Evolutionary conservation across 2,113 vertebrate genomes (phyloP).

Genomic region (Oenanthe melanoleuca): DNA sequence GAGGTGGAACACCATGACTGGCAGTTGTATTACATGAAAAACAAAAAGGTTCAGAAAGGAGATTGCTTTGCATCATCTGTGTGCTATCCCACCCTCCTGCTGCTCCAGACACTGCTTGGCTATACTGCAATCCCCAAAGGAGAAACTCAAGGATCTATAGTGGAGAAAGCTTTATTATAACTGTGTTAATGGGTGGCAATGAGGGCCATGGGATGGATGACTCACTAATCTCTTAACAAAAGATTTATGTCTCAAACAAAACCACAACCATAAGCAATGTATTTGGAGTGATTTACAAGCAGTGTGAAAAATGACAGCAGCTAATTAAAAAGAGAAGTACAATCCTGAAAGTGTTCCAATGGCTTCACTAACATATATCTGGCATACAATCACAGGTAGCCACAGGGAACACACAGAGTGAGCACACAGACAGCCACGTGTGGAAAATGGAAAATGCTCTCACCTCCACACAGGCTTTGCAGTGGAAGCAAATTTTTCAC

Average conservation of each 20-base stretch:
- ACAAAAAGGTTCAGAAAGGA: neutral
- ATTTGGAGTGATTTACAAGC: neutral
- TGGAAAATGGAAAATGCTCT: neutral
- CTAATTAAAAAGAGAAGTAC: neutral
- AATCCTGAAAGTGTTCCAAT: neutral
- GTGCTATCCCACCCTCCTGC: neutral
- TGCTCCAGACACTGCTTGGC: neutral
- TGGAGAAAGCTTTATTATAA: neutral
- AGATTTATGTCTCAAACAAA: neutral
- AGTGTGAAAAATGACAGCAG: neutral
- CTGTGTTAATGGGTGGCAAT: neutral
- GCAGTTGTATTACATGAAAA: neutral
- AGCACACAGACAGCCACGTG: neutral
- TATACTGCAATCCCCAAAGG: neutral
- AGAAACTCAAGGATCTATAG: neutral
- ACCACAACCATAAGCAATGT: neutral
- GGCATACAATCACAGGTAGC: neutral
- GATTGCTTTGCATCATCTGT: neutral
- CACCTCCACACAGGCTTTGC: neutral
- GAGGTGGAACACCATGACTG: neutral
- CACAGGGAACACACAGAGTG: accelerated
- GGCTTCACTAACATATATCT: neutral
- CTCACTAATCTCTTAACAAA: neutral
- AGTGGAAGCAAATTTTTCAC: neutral
- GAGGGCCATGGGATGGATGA: neutral